Evolutionary conservation across 2,888 invertebrate genomes (phyloP), one percentile per base, ranked within the genome.

Genomic region (Phanerotoma sp.): DNA sequence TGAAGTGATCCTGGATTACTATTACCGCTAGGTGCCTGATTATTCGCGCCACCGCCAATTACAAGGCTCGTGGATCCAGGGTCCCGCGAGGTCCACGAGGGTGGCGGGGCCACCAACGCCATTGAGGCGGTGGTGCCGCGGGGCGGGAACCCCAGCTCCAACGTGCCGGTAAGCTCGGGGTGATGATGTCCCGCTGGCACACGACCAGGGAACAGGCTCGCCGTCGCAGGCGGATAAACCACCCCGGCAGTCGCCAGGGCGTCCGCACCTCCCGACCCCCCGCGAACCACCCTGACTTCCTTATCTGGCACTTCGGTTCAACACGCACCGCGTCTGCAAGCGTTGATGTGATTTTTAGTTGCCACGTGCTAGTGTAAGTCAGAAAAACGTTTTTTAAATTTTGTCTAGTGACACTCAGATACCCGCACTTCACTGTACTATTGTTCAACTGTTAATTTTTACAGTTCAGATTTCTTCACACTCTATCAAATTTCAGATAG

Each of bases 1-100:
- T 82, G 82, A 73, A 81, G 80, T 72, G 83, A 82, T 79, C 81
- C 82, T 81, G 82, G 79, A 79, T 80, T 79, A 78, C 77, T 79
- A n/a, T n/a, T n/a, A 79, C 79, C 80, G 79, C 79, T 60, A 32
- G 61, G 49, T 54, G 56, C 62, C 51, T 64, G 62, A 44, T 54
- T 54, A 33, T 15, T 38, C 44, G 54, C 60, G 52, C 61, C 61
- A 33, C 57, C 57, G 28, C 53, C 51, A 42, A 66, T 65, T 53
- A 69, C 72, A 52, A 73, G 62, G 21, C 44, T 49, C 51, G 71
- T 69, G 58, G 73, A 74, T 73, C 75, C 72, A 62, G 80, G 79
- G 68, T 80, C 80, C 65, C 81, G 74, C 77, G 81, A 79, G 57
- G 79, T 74, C 72, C 77, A 78, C 61, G 77, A 71, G 68, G 75